Percentiles rank a stretch among this genome's conserved stretches.
Conservation (phyloP, 1,140 invertebrate species). For the Prorops nasuta region DNA sequence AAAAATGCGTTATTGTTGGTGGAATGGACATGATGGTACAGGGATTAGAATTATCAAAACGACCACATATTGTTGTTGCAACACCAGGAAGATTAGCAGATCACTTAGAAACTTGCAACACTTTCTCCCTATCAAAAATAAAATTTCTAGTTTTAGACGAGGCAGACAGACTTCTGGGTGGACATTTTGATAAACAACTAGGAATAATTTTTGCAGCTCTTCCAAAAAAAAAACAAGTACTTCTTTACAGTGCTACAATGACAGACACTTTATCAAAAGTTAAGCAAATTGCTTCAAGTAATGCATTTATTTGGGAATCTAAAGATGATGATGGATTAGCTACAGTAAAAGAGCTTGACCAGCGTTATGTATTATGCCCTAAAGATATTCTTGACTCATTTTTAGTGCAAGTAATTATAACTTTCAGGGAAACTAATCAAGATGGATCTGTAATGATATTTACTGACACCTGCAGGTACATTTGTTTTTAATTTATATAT, state of each 20-base stretch:
- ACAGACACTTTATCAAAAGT: conserved; percentile 79
- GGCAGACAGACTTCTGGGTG: conserved; percentile 84
- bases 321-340: conserved; percentile 64
- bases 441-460: conserved; percentile 89
- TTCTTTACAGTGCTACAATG: conserved; percentile 96
- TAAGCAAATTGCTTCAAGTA: conserved; percentile 63
- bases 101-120: conserved; percentile 80
- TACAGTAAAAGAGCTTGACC: conserved; percentile 85
- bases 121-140: conserved; percentile 63
- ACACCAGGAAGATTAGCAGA: conserved; percentile 89
- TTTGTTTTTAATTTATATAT: neutral
- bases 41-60: conserved; percentile 78
- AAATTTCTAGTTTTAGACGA: conserved; percentile 90
- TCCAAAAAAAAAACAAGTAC: conserved; percentile 78
- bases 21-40: conserved; percentile 92
- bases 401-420: conserved; percentile 82
- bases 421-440: conserved; percentile 70
- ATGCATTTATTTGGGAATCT: conserved; percentile 67
- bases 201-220: conserved; percentile 79
- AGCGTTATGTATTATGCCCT: conserved; percentile 88
- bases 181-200: conserved; percentile 78
- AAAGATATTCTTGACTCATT: conserved; percentile 91
- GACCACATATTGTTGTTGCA: conserved; percentile 91
- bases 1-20: conserved; percentile 82
- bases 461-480: conserved; percentile 89